Conservation (phyloP, 2,113 vertebrate genomes). For the Myrmecobius fasciatus region DNA sequence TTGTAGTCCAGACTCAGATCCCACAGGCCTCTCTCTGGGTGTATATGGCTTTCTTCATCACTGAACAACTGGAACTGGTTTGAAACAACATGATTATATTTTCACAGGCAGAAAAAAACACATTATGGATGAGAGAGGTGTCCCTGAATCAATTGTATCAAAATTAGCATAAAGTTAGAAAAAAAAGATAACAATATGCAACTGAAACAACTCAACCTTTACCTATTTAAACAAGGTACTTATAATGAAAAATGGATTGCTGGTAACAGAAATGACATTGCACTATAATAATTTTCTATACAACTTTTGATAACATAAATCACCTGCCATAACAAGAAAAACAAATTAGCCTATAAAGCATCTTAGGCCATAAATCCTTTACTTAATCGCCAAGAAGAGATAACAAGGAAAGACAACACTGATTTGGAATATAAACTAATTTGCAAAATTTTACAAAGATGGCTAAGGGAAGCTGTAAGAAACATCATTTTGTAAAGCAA, state of each 20-base stretch:
- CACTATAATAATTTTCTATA: neutral
- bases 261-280: neutral
- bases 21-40: too few relatives aligned
- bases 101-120: neutral
- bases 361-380: neutral
- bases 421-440: neutral
- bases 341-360: neutral
- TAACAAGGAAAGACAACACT: neutral
- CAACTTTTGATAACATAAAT: neutral
- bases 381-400: neutral
- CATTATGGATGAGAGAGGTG: neutral
- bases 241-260: neutral
- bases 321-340: neutral
- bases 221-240: neutral
- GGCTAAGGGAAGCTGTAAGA: neutral
- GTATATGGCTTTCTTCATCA: too few relatives aligned
- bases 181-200: neutral
- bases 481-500: neutral
- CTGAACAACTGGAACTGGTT: too few relatives aligned
- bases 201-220: neutral
- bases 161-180: neutral
- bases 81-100: neutral
- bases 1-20: too few relatives aligned
- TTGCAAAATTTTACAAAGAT: neutral
- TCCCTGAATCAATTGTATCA: neutral